Percentiles rank a stretch among this genome's conserved stretches.
phyloP scores from a whole-genome alignment of 2,797 vertebrate genomes.

The Falco concolor region DNA sequence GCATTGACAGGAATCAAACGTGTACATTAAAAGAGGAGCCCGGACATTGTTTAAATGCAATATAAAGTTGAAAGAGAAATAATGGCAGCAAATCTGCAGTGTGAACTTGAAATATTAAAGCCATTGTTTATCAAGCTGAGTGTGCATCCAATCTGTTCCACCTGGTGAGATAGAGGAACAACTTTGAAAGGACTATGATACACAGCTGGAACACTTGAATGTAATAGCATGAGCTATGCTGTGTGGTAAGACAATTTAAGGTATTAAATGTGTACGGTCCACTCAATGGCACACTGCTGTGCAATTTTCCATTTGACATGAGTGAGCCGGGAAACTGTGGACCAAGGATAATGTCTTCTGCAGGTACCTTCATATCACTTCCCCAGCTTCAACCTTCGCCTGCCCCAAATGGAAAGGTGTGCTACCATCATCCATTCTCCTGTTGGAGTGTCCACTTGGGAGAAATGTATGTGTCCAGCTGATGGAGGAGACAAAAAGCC shows the following conservation, averaged over 20 bases:
- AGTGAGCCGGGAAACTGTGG: background rate
- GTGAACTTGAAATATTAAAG: background rate
- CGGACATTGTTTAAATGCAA: background rate
- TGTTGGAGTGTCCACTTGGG: background rate
- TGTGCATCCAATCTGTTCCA: background rate
- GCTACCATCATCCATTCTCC: background rate
- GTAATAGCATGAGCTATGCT: background rate
- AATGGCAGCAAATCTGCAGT: background rate
- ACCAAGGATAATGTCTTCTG: background rate
- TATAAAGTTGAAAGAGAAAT: background rate
- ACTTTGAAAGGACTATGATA: background rate
- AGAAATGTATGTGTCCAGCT: background rate
- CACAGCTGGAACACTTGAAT: background rate
- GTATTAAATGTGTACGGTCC: background rate
- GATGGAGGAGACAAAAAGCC: background rate
- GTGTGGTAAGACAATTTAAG: background rate
- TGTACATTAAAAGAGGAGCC: background rate
- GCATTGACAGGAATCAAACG: background rate
- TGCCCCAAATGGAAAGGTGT: background rate
- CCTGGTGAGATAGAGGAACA: background rate
- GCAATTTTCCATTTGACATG: background rate
- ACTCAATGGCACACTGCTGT: background rate
- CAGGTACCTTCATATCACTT: background rate
- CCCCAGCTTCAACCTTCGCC: background rate
- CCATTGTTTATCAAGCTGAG: background rate